Evolutionary conservation across 2,797 vertebrate genomes (phyloP), one percentile per base, ranked within the genome.

Genomic region (Furcifer pardalis): DNA sequence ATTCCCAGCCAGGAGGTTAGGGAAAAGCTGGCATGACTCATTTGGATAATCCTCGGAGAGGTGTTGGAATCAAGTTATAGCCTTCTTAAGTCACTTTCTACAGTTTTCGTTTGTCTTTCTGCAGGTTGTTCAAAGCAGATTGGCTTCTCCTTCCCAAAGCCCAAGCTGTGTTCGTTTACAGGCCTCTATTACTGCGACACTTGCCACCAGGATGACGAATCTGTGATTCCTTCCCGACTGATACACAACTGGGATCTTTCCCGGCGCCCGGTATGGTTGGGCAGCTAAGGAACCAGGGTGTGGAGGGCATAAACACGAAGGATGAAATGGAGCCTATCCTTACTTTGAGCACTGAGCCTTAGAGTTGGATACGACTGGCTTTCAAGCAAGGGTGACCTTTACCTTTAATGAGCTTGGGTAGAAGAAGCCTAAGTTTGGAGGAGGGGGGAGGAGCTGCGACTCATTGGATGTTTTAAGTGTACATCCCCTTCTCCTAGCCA

Each of bases 171-270:
- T 21, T 95, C 97, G 90, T 99, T 97, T 94, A 97, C 98, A 0
- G 97, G 97, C 21, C 97, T 95, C 84, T 98, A 98, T 94, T 99
- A 98, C 91, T 99, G 98, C 1, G 97, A 98, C 77, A 94, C 94
- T 91, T 99, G 98, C 95, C 98, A 99, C 94, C 94, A 86, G 4
- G 97, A 98, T 0, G 96, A 98, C 75, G 93, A 93, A 77, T 95
- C 90, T 0, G 92, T 99, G 91, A 98, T 99, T 87, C 98, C 98
- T 0, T 98, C 98, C 0, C 97, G 98, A 81, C 95, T 99, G 95
- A 96, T 99, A 90, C 98, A 99, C 95, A 99, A 99, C 96, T 99
- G 98, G 98, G 98, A 99, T 78, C 95, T 99, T 49, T 90, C 86
- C 0, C 96, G 95, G 40, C 95, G 96, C 87, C 96, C 97, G 93